phyloP scores from a whole-genome alignment of 2,113 vertebrate species.

The Thamnophis sirtalis region DNA sequence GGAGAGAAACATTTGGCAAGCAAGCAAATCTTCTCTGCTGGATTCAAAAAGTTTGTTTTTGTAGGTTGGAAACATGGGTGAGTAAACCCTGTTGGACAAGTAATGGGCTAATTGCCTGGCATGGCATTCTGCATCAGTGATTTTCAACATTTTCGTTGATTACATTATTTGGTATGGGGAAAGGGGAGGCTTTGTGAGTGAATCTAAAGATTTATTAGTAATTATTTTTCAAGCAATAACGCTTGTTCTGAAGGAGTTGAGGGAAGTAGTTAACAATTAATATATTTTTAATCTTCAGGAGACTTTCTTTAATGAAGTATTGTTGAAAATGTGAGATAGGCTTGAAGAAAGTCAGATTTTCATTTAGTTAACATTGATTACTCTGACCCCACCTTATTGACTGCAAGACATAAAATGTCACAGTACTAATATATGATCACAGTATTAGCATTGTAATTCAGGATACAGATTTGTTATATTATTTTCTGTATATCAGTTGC shows the following conservation, averaged over 20 bases:
- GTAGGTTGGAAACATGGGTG: rapidly evolving
- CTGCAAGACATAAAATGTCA: not conserved
- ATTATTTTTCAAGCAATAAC: not conserved
- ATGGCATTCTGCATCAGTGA: not conserved
- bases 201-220: not conserved
- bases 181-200: not conserved
- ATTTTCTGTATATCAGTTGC: not conserved
- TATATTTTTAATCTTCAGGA: not conserved
- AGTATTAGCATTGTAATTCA: not conserved
- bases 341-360: not conserved
- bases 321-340: not conserved
- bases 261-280: not conserved
- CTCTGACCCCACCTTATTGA: not conserved
- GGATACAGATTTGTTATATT: not conserved
- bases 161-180: not conserved
- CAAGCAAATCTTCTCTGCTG: rapidly evolving
- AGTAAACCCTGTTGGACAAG: not conserved
- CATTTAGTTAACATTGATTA: not conserved
- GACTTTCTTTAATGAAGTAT: not conserved
- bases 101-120: not conserved
- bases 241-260: not conserved
- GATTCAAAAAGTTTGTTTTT: not conserved
- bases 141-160: not conserved
- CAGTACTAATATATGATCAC: not conserved
- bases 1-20: not conserved